phyloP scores from a whole-genome alignment of 1,140 invertebrate species.

The Oryctes rhinoceros region DNA sequence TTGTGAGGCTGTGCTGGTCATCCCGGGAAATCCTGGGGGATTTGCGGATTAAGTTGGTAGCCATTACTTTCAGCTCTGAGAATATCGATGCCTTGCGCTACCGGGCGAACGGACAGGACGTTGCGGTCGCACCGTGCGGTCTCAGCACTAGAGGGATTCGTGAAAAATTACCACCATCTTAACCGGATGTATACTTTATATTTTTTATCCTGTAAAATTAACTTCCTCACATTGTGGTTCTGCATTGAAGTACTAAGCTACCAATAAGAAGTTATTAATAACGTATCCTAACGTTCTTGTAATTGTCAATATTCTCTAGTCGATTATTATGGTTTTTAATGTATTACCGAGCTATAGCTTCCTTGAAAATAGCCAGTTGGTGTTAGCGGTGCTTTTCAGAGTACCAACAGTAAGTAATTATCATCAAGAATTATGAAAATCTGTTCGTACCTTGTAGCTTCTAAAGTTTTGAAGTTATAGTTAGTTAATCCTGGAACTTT shows the following conservation, averaged over 20 bases:
- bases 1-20: slow-evolving; percentile 52
- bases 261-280: no score
- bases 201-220: neutral
- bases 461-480: no score
- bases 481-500: no score
- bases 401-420: no score
- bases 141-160: slow-evolving; percentile 37
- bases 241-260: neutral
- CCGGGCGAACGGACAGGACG: slow-evolving; percentile 21
- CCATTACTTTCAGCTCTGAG: slow-evolving; percentile 52
- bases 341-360: no score
- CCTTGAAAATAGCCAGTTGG: no score
- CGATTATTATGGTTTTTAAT: no score
- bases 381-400: no score
- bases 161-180: slow-evolving; percentile 41
- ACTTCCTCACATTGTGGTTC: neutral
- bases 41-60: slow-evolving; percentile 53
- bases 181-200: slow-evolving; percentile 11
- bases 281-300: no score
- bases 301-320: no score
- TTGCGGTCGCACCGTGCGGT: slow-evolving; percentile 44
- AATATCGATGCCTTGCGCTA: slow-evolving; percentile 49
- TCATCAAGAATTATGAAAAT: no score
- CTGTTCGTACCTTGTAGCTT: no score
- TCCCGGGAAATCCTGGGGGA: slow-evolving; percentile 50